Conservation (phyloP, 2,797 vertebrate genomes). For the Hyperoplus lanceolatus region DNA sequence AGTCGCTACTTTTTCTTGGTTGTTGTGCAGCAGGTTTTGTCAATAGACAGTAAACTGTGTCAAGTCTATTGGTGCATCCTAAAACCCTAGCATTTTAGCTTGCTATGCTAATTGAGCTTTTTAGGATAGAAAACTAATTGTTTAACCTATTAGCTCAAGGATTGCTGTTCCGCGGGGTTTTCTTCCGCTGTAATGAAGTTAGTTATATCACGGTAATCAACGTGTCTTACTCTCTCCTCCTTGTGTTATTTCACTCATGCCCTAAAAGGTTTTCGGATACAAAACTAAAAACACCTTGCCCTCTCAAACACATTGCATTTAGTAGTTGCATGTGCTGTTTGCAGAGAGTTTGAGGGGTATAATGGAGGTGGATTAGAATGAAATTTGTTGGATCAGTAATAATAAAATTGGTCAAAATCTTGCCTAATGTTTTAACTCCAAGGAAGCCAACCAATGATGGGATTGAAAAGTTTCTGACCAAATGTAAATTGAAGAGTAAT, state of each 20-base stretch:
- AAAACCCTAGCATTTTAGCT: slow-evolving; percentile 30
- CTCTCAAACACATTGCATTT: too few species aligned
- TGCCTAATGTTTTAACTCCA: background rate
- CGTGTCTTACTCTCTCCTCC: background rate
- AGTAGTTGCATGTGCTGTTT: too few species aligned
- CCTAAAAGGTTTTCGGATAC: too few species aligned
- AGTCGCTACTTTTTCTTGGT: accelerated
- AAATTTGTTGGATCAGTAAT: background rate
- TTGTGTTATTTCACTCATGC: background rate
- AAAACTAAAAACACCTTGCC: too few species aligned
- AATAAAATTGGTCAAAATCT: background rate
- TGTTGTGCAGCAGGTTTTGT: background rate
- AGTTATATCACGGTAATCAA: background rate
- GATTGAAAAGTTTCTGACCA: background rate
- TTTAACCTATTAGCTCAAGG: background rate
- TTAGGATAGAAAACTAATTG: background rate
- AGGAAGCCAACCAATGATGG: background rate
- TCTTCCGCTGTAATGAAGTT: background rate
- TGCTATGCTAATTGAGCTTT: slow-evolving; percentile 34
- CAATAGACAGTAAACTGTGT: background rate
- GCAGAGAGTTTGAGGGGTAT: too few species aligned
- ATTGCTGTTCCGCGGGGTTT: background rate
- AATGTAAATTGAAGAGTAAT: background rate
- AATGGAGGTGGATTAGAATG: too few species aligned
- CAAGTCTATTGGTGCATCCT: background rate